Percentiles rank a stretch among this genome's conserved stretches.
These are phyloP conservation scores for Hiodon tergisus DNA, from an alignment of 2,113 vertebrate genomes.

Conservation along the genomic window DNA sequence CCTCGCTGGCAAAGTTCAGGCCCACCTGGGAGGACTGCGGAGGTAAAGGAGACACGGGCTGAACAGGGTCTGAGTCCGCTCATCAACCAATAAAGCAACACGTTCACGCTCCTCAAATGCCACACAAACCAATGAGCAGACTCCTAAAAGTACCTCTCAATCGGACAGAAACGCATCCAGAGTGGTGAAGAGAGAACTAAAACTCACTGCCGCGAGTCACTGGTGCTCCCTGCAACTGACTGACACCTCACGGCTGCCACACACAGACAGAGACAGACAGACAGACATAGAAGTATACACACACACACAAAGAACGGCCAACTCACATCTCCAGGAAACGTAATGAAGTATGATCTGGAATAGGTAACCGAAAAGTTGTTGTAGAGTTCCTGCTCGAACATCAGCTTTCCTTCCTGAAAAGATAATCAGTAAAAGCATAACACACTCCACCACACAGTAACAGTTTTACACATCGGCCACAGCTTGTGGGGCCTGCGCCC, in stretches of 20 bases:
- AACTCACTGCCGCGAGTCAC: too few relatives aligned
- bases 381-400: constrained; percentile 96
- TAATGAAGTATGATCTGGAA: constrained; percentile 91
- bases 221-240: not conserved
- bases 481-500: too few relatives aligned
- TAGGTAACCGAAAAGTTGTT: constrained; percentile 90
- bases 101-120: not conserved
- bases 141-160: too few relatives aligned
- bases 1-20: constrained; percentile 93
- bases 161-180: not conserved
- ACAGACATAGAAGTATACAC: not conserved
- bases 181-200: too few relatives aligned
- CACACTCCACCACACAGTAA: not conserved
- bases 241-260: not conserved
- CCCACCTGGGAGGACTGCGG: constrained; percentile 88
- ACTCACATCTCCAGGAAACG: constrained; percentile 89
- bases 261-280: not conserved
- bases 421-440: not conserved
- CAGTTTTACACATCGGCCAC: too few relatives aligned
- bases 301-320: constrained; percentile 31
- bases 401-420: constrained; percentile 82
- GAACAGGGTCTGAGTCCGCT: constrained; percentile 16
- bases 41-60: constrained; percentile 24
- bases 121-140: not conserved
- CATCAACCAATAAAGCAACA: not conserved